Percentiles rank a stretch among this genome's conserved stretches.
phyloP scores from a whole-genome alignment of 2,113 vertebrate genomes.

The Phainopepla nitens region DNA sequence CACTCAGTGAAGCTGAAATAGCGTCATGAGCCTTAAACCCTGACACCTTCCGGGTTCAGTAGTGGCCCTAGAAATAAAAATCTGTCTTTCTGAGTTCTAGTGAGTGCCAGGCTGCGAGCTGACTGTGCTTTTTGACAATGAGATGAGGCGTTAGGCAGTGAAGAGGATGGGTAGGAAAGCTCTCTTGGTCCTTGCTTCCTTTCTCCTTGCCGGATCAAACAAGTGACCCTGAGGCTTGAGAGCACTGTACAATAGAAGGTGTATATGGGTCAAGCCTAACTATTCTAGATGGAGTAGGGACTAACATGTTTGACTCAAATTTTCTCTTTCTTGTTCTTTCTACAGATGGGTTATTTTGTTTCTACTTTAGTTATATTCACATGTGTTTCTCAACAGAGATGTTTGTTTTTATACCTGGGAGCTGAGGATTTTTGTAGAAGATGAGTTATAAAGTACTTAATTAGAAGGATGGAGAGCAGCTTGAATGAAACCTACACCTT shows the following conservation, averaged over 20 bases:
- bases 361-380: background rate
- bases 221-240: background rate
- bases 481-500: background rate
- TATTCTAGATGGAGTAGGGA: background rate
- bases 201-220: background rate
- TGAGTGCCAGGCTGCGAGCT: background rate
- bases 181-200: background rate
- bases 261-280: background rate
- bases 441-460: background rate
- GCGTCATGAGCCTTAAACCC: background rate
- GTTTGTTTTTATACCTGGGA: conserved; percentile 1
- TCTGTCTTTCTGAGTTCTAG: background rate
- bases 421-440: background rate
- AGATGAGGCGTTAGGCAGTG: background rate
- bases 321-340: background rate
- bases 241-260: background rate
- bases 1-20: background rate
- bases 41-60: background rate
- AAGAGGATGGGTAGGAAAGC: background rate
- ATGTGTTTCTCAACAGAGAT: background rate
- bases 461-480: conserved; percentile 3
- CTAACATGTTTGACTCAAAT: background rate
- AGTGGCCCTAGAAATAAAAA: background rate
- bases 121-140: background rate
- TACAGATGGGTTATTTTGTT: background rate